Conservation (phyloP, 2,797 vertebrate genomes). For the Ibycter americanus region DNA sequence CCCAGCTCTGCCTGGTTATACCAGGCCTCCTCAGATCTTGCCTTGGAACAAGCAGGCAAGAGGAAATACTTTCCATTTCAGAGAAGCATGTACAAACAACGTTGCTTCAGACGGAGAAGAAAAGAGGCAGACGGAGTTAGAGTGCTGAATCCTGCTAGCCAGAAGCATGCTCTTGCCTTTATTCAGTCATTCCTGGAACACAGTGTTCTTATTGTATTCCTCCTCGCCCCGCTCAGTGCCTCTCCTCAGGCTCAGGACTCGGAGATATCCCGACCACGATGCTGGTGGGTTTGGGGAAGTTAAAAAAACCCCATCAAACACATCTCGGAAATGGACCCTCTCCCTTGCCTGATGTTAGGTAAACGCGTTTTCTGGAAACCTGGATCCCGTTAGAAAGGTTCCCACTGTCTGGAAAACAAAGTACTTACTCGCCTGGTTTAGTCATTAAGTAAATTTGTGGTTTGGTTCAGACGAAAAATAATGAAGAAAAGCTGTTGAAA, state of each 20-base stretch:
- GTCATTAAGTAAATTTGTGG: conserved; percentile 73
- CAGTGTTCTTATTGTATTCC: conserved; percentile 63
- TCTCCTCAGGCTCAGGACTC: neutral
- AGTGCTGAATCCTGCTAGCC: conserved; percentile 10
- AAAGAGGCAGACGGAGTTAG: conserved; percentile 31
- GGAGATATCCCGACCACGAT: neutral
- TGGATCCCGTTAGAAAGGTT: conserved; percentile 60
- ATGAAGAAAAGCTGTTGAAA: conserved; percentile 78
- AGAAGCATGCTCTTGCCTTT: conserved; percentile 58
- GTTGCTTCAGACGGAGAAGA: conserved; percentile 40
- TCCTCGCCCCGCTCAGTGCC: neutral
- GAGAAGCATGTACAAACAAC: conserved; percentile 52
- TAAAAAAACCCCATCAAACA: neutral
- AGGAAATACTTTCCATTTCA: conserved; percentile 70
- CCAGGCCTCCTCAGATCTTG: conserved; percentile 54
- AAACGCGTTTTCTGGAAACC: conserved; percentile 19
- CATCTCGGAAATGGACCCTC: neutral
- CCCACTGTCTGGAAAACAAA: conserved; percentile 65
- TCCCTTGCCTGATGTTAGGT: neutral
- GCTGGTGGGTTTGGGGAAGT: neutral
- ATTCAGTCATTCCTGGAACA: conserved; percentile 63
- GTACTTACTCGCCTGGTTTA: conserved; percentile 56
- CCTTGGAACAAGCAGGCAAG: conserved; percentile 31
- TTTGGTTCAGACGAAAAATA: conserved; percentile 70
- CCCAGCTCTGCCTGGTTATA: conserved; percentile 50